A percentile compares a stretch with the other conserved stretches of the same genome.
Conservation (phyloP, 2,797 vertebrate species). For the Tapirus indicus region DNA sequence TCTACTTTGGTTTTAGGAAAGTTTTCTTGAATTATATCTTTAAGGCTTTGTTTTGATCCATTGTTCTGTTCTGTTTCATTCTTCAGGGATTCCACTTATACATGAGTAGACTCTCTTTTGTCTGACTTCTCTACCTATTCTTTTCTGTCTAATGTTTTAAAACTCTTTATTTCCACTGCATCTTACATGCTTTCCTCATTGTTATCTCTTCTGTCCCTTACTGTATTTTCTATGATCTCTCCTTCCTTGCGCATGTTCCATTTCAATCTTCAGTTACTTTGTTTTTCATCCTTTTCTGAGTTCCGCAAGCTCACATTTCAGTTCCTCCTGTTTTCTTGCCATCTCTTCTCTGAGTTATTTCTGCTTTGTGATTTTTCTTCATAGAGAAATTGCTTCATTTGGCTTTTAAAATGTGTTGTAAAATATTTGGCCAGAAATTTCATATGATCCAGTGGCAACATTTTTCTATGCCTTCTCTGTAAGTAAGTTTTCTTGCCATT, state of each 20-base stretch:
- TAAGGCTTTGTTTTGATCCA: not conserved
- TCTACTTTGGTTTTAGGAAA: not conserved
- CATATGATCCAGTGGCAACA: not conserved
- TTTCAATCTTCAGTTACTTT: not conserved
- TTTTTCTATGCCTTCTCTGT: not conserved
- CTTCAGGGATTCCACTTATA: not conserved
- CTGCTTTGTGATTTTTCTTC: conserved; percentile 18
- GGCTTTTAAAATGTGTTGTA: not conserved
- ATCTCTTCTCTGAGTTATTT: not conserved
- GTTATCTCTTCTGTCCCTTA: not conserved
- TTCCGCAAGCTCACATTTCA: conserved; percentile 25
- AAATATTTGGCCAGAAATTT: conserved; percentile 24
- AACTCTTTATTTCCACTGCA: not conserved
- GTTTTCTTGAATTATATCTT: not conserved
- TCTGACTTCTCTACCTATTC: not conserved
- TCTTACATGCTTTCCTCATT: not conserved
- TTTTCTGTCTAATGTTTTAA: not conserved
- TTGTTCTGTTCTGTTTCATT: not conserved
- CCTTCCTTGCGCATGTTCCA: not conserved
- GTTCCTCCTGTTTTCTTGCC: not conserved
- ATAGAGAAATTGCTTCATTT: not conserved
- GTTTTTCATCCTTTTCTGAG: not conserved
- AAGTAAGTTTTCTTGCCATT: not conserved
- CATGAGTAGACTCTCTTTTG: not conserved
- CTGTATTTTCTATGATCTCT: not conserved